These are phyloP conservation scores for Polydrusus cervinus DNA, from an alignment of 2,888 invertebrate species.

Conservation along the genomic window DNA sequence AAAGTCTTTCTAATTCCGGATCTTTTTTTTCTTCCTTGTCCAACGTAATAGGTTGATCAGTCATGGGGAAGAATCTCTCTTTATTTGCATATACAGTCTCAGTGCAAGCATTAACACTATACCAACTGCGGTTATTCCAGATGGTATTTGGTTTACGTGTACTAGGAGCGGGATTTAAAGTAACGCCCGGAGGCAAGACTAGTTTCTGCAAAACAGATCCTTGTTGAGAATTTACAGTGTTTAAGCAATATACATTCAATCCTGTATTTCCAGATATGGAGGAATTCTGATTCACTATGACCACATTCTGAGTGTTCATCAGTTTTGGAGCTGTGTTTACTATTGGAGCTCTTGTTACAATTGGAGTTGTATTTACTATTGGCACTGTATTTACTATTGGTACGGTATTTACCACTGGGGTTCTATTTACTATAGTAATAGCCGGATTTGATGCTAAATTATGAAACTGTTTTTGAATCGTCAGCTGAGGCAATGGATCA, in stretches of 20 bases:
- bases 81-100: constrained; percentile 61
- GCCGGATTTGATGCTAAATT: constrained; percentile 12
- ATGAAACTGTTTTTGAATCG: constrained; percentile 26
- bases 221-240: constrained; percentile 37
- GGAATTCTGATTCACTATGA: constrained; percentile 29
- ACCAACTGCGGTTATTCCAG: constrained; percentile 63
- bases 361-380: too few relatives aligned
- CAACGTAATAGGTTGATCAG: constrained; percentile 64
- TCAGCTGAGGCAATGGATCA: constrained; percentile 60
- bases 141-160: constrained; percentile 60
- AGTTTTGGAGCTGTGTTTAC: constrained; percentile 14
- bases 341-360: not conserved
- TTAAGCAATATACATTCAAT: constrained; percentile 41
- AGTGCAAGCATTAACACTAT: constrained; percentile 65
- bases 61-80: constrained; percentile 69
- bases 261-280: constrained; percentile 23
- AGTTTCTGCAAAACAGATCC: constrained; percentile 37
- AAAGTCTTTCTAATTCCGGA: constrained; percentile 16
- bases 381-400: too few relatives aligned
- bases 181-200: constrained; percentile 42
- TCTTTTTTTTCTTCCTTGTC: constrained; percentile 18
- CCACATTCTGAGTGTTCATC: constrained; percentile 33
- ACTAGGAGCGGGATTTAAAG: constrained; percentile 42
- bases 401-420: too few relatives aligned
- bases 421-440: constrained; percentile 13